Base-by-base conservation (phyloP, 2,113 vertebrate species). In the Heterochromis multidens region DNA sequence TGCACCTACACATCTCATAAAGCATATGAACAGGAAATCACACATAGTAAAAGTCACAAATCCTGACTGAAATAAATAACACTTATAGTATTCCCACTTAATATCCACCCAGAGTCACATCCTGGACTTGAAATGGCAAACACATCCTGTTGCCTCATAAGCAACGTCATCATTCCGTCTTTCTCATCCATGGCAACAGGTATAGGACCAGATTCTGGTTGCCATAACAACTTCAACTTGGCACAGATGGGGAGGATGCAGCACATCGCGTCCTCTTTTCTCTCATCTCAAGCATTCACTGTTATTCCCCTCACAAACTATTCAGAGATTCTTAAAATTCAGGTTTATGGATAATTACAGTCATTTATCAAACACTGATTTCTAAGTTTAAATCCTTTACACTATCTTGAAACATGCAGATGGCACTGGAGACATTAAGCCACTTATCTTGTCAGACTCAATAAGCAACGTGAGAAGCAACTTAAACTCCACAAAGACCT, bases 161-260 rank as follows among this genome's bases (percentile, higher is more conserved):
- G 87, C 84, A 59, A 35, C 90, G 89, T 94, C 93, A 95, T 91
- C 83, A 60, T 86, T 89, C 92, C 46, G 56, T 91, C 91, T 87
- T 82, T 83, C 89, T 84, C 92, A 93, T 82, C 95, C 95, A 96
- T 95, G 91, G 95, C 94, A 96, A 96, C 95, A 94, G 92, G 93
- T 95, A 88, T 37, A 83, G 63, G 87, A 92, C 83, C 90, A 88
- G 87, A 93, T 83, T 92, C 81, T 62, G 76, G 95, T 96, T 95
- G 92, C 95, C 92, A 95, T 95, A 94, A 91, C 95, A 95, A 96
- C 96, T 87, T 81, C 83, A 90, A 92, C 93, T 91, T 90, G 88
- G 90, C 94, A 93, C 84, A 88, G 84, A 74, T 70, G 82, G 82
- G 84, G 86, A 89, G 85, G 90, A 95, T 91, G 88, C 80, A 46